Conservation (phyloP, 2,113 vertebrate species). For the Pituophis catenifer region DNA sequence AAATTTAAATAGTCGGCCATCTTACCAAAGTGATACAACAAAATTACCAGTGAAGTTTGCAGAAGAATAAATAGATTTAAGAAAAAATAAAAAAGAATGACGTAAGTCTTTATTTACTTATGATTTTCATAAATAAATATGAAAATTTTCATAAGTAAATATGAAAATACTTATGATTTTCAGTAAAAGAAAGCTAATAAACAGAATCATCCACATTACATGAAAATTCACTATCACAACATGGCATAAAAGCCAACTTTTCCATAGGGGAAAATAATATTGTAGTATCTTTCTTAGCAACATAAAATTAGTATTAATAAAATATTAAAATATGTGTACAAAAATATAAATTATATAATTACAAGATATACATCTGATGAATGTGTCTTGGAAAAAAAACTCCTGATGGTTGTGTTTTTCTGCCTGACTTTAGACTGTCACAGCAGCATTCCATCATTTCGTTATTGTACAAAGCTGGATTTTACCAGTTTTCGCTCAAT, state of each 20-base stretch:
- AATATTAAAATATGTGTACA: background rate
- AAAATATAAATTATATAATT: slow-evolving; percentile 15
- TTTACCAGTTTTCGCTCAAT: background rate
- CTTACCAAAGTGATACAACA: background rate
- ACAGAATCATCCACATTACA: background rate
- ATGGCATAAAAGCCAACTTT: slow-evolving; percentile 42
- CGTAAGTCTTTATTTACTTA: background rate
- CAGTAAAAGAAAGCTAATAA: background rate
- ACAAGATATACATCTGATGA: background rate
- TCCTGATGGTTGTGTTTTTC: background rate
- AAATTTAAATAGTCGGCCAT: background rate
- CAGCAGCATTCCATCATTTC: background rate
- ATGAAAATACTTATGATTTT: too few species aligned
- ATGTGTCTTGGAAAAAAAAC: background rate
- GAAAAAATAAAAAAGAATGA: background rate
- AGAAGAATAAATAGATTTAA: background rate
- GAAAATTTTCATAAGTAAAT: too few species aligned
- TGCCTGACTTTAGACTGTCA: background rate
- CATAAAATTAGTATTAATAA: slow-evolving; percentile 31
- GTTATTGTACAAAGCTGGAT: background rate
- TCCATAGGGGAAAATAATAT: slow-evolving; percentile 50
- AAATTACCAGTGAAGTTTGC: background rate
- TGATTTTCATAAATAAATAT: background rate
- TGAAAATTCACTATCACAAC: background rate
- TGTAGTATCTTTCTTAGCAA: slow-evolving; percentile 29